These are phyloP conservation scores for Atrina japonica DNA, from an alignment of 2,888 invertebrate genomes.

Conservation along the genomic window DNA sequence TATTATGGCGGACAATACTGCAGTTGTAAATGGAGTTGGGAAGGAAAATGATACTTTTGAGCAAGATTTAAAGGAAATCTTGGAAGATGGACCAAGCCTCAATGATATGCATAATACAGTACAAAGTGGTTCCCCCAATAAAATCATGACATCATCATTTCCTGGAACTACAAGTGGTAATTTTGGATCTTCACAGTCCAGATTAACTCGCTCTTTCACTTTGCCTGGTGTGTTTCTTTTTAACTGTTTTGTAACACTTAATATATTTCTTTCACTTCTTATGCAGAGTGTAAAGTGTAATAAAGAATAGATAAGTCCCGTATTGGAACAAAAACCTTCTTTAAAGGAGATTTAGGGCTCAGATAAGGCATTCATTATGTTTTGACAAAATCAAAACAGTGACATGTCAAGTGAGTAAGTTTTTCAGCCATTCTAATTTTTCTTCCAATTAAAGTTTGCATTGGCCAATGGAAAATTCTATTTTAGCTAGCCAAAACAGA, in stretches of 20 bases:
- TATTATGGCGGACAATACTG: slow-evolving; percentile 51
- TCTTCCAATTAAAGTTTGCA: too few species aligned
- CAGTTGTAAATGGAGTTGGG: slow-evolving; percentile 52
- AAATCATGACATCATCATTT: slow-evolving; percentile 43
- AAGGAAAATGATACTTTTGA: slow-evolving; percentile 77
- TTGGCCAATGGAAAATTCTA: too few species aligned
- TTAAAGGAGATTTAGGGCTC: too few species aligned
- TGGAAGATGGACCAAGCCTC: slow-evolving; percentile 76
- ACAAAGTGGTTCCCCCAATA: slow-evolving; percentile 68
- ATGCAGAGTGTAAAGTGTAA: not conserved
- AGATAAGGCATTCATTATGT: too few species aligned
- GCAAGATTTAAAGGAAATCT: slow-evolving; percentile 76
- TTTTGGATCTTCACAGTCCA: slow-evolving; percentile 42
- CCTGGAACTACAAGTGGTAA: slow-evolving; percentile 40
- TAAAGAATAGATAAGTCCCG: not conserved
- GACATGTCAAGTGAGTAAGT: too few species aligned
- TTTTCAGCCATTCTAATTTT: too few species aligned
- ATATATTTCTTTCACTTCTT: not conserved
- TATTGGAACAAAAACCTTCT: too few species aligned
- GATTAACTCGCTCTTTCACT: slow-evolving; percentile 68
- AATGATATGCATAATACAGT: slow-evolving; percentile 75
- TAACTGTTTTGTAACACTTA: too few species aligned
- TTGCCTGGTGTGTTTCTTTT: slow-evolving; percentile 68
- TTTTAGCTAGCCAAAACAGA: too few species aligned
- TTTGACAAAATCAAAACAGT: too few species aligned